Conservation (phyloP, 1,140 invertebrate species). For the Drosophila bifasciata region DNA sequence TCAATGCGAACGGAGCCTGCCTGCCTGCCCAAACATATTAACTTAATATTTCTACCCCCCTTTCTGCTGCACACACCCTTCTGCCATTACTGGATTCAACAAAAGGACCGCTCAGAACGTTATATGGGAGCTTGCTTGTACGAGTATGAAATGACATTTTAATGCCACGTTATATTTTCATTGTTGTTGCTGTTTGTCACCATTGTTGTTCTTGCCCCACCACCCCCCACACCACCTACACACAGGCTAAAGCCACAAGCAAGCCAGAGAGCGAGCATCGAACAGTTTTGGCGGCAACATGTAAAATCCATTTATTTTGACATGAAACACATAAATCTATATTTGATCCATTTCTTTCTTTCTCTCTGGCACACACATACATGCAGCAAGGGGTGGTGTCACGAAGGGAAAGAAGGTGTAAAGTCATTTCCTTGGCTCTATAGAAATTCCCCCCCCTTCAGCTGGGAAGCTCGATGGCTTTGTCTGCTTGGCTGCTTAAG, state of each 20-base stretch:
- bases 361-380: neutral
- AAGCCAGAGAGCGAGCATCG: slow-evolving; percentile 17
- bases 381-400: neutral
- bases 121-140: slow-evolving; percentile 61
- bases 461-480: neutral
- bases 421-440: slow-evolving; percentile 61
- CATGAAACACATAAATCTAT: slow-evolving; percentile 77
- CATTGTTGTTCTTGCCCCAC: slow-evolving; percentile 8
- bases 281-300: slow-evolving; percentile 69
- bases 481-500: slow-evolving; percentile 22
- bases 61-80: neutral
- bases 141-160: slow-evolving; percentile 73
- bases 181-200: slow-evolving; percentile 64
- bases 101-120: slow-evolving; percentile 18
- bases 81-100: slow-evolving; percentile 1
- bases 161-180: slow-evolving; percentile 76
- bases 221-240: too few species aligned
- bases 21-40: slow-evolving; percentile 52
- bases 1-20: slow-evolving; percentile 27
- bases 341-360: slow-evolving; percentile 70
- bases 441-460: slow-evolving; percentile 13
- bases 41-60: slow-evolving; percentile 51
- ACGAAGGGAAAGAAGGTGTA: slow-evolving; percentile 46
- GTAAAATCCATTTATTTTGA: slow-evolving; percentile 82
- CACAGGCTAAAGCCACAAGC: too few species aligned